phyloP scores from a whole-genome alignment of 2,888 invertebrate species.

The Thelaira solivaga region DNA sequence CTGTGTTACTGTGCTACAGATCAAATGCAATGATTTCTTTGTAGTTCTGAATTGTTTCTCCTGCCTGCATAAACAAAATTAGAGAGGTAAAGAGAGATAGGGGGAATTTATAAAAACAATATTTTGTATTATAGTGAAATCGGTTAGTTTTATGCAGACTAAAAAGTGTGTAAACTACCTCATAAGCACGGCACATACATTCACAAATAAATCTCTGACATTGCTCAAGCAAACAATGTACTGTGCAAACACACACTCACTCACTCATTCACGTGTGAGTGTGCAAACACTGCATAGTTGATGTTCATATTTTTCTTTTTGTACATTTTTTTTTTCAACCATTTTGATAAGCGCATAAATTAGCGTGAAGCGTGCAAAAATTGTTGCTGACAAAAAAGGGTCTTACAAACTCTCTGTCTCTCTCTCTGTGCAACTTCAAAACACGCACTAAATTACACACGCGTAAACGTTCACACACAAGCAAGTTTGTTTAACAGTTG shows the following conservation, averaged over 20 bases:
- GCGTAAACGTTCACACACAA: not conserved
- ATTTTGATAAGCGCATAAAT: constrained; percentile 75
- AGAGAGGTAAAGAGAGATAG: no score
- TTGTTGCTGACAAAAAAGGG: constrained; percentile 66
- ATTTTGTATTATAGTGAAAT: not conserved
- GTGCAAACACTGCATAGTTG: not conserved
- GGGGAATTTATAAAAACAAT: constrained; percentile 6
- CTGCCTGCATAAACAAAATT: no score
- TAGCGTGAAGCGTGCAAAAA: constrained; percentile 78
- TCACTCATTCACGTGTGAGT: not conserved
- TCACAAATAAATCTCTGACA: constrained; percentile 22
- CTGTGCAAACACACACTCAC: no score
- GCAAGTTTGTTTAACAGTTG: not conserved
- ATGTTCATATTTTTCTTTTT: constrained; percentile 1
- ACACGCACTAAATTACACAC: constrained; percentile 28
- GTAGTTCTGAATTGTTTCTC: no score
- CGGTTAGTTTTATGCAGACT: not conserved
- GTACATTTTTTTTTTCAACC: constrained; percentile 61
- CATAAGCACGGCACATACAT: constrained; percentile 15
- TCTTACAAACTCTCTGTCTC: constrained; percentile 41
- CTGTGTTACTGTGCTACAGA: no score
- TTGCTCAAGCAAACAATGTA: not conserved
- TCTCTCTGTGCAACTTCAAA: constrained; percentile 3
- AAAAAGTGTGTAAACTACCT: not conserved
- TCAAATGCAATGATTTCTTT: no score